A percentile compares a stretch with the other conserved stretches of the same genome.
Conservation (phyloP, 2,888 invertebrate genomes). For the Mythimna loreyi region DNA sequence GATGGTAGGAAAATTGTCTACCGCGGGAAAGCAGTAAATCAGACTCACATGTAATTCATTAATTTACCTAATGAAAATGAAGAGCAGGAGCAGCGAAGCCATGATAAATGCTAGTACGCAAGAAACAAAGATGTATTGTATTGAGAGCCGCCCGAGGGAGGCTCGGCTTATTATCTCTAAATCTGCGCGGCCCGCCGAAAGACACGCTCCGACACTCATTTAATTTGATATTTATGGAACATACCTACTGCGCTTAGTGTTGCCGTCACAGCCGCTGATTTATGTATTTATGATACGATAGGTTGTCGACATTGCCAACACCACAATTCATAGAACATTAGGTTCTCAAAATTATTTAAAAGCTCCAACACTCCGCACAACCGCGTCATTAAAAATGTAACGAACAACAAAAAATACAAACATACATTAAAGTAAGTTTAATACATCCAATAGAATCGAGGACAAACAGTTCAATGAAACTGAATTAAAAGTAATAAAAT, state of each 20-base stretch:
- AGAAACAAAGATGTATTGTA: constrained; percentile 33
- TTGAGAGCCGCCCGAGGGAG: constrained; percentile 33
- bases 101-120: constrained; percentile 16
- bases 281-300: too few species aligned
- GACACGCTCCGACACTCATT: constrained; percentile 34
- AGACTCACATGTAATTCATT: constrained; percentile 27
- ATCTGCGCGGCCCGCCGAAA: constrained; percentile 29
- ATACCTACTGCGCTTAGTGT: constrained; percentile 2
- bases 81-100: constrained; percentile 13
- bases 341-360: too few species aligned
- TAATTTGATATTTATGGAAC: constrained; percentile 26
- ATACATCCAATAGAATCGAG: too few species aligned
- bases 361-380: too few species aligned
- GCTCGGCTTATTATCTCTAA: constrained; percentile 32
- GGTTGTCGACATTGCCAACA: too few species aligned
- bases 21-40: background rate
- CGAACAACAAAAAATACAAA: too few species aligned
- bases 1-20: background rate
- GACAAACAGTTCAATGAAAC: too few species aligned
- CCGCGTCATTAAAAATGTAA: too few species aligned
- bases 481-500: too few species aligned
- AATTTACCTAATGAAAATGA: constrained; percentile 19
- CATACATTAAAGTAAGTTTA: too few species aligned
- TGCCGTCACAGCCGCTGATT: constrained; percentile 8
- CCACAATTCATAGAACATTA: too few species aligned